Base-by-base conservation (phyloP, 2,113 vertebrate species). In the Hypocryptadius cinnamomeus region DNA sequence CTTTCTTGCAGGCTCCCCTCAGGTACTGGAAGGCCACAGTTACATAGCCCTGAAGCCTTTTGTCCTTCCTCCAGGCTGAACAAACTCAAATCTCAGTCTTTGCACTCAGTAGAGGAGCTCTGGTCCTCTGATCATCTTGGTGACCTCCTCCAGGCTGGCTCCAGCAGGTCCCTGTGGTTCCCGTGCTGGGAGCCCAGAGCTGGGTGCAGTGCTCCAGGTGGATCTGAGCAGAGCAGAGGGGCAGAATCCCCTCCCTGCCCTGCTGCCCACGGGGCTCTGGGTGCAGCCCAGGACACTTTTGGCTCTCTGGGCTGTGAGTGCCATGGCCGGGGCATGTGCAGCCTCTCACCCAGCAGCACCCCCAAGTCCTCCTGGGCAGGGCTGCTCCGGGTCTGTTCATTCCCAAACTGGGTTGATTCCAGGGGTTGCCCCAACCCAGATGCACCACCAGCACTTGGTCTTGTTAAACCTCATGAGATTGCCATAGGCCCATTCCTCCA, bases 381-480 rank as follows among this genome's bases (percentile, higher is more conserved):
- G 33, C 27, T 72, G 68, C 22, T 37, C 57, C 63, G 1, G 7
- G 7, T 20, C 33, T 53, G 13, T 9, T 40, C 28, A n/a, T 47
- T 0, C n/a, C 40, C 40, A 65, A 1, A 1, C 22, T 39, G 27
- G 0, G 22, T 1, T 73, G 18, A 8, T n/a, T 1, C 7, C 5
- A 3, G 23, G 18, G 14, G 11, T 12, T 54, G 22, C 1, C 3
- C 48, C 5, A 2, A 13, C 3, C 13, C n/a, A 33, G 28, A 1
- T 15, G 11, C 5, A 47, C 11, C 28, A 47, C 6, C 11, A 47
- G 19, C 28, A 47, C 18, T 8, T 28, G 40, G 12, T 1, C 15
- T 45, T 53, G 19, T 78, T 24, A 45, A 39, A 61, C 1, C 4
- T 39, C 15, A 5, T n/a, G 20, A n/a, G 2, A 6, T n/a, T 86